These are phyloP conservation scores for Coturnix japonica DNA, from an alignment of 2,113 vertebrate species.

Conservation along the genomic window DNA sequence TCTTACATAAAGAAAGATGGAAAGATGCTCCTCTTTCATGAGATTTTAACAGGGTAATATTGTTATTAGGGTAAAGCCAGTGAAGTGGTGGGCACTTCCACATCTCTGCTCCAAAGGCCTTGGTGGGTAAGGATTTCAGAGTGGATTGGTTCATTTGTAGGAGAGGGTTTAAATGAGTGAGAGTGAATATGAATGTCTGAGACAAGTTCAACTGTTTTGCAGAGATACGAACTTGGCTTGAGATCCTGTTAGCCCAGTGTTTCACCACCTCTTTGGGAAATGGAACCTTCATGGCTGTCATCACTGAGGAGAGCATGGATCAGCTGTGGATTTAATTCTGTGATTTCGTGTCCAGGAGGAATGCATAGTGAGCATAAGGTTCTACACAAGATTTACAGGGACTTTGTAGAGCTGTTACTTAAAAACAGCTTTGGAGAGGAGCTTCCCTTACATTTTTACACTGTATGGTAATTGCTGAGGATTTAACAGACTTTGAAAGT, in stretches of 20 bases:
- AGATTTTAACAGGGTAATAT: not conserved
- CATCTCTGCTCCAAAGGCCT: not conserved
- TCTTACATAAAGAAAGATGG: not conserved
- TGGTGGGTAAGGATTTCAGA: not conserved
- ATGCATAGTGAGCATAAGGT: not conserved
- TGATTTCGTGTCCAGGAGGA: not conserved
- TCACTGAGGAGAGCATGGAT: not conserved
- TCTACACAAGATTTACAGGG: not conserved
- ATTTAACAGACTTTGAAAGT: not conserved
- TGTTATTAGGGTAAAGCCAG: not conserved
- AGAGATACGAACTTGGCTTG: not conserved
- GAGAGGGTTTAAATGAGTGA: not conserved
- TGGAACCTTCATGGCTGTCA: not conserved
- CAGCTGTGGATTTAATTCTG: not conserved
- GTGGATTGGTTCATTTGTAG: not conserved
- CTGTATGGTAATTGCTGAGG: not conserved
- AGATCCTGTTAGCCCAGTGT: not conserved
- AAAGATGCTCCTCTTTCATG: not conserved
- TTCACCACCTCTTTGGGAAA: not conserved
- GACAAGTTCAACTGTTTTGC: not conserved
- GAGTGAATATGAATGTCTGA: not conserved
- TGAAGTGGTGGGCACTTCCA: not conserved
- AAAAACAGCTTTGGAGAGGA: not conserved
- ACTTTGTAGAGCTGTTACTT: not conserved
- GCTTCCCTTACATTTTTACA: not conserved